Conservation (phyloP, 2,888 invertebrate genomes). For the Polylopha cassiicola region DNA sequence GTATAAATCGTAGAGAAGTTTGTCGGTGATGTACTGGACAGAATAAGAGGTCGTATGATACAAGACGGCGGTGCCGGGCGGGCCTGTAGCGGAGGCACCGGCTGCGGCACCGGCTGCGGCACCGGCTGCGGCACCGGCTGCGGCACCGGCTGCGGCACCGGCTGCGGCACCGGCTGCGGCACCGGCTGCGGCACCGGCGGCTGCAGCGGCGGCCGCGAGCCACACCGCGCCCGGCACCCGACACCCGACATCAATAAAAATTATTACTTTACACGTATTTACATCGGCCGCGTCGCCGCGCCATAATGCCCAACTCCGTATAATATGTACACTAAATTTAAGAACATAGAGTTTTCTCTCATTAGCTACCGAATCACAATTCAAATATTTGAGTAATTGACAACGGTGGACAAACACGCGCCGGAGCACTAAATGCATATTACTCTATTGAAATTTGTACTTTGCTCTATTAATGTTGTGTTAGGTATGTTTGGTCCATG, state of each 20-base stretch:
- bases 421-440: slow-evolving; percentile 69
- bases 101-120: slow-evolving; percentile 16
- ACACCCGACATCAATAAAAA: slow-evolving; percentile 58
- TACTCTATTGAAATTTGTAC: slow-evolving; percentile 74
- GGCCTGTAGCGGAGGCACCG: slow-evolving; percentile 8
- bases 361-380: slow-evolving; percentile 78
- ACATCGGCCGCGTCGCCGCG: slow-evolving; percentile 66
- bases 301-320: slow-evolving; percentile 75
- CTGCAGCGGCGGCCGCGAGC: slow-evolving; percentile 22
- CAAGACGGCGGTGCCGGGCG: slow-evolving; percentile 40
- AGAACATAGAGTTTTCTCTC: slow-evolving; percentile 75
- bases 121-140: slow-evolving; percentile 17
- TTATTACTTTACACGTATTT: slow-evolving; percentile 75
- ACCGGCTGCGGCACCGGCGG: slow-evolving; percentile 17
- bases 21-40: slow-evolving; percentile 68
- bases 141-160: slow-evolving; percentile 22
- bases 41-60: slow-evolving; percentile 61
- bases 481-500: slow-evolving; percentile 73
- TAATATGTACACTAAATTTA: slow-evolving; percentile 74
- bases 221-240: slow-evolving; percentile 35
- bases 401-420: slow-evolving; percentile 76
- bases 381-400: slow-evolving; percentile 76
- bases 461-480: slow-evolving; percentile 68
- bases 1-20: slow-evolving; percentile 67
- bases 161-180: slow-evolving; percentile 16